Conservation (phyloP, 2,113 vertebrate species). For the Pterophyllum scalare region DNA sequence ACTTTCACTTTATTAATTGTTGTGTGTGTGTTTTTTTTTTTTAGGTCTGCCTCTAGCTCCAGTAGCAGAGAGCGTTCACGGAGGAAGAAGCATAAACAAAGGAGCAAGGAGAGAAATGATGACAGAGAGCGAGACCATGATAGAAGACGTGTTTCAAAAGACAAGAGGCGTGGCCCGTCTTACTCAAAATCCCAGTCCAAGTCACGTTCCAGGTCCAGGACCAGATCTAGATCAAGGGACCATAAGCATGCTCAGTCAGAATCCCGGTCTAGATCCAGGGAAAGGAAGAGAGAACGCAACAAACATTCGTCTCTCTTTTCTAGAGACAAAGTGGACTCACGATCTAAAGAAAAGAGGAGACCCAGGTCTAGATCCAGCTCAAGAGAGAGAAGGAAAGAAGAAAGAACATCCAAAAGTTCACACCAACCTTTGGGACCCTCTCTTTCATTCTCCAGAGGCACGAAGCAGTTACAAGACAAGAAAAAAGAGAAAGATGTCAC, state of each 20-base stretch:
- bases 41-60: constrained; percentile 75
- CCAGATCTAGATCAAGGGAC: constrained; percentile 63
- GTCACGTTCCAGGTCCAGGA: constrained; percentile 64
- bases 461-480: constrained; percentile 33
- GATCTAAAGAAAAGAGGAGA: constrained; percentile 77
- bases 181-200: constrained; percentile 66
- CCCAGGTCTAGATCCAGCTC: constrained; percentile 77
- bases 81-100: constrained; percentile 70
- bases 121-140: constrained; percentile 63
- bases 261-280: constrained; percentile 75
- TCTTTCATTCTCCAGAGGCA: constrained; percentile 40
- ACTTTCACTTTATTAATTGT: constrained; percentile 14
- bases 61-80: constrained; percentile 83
- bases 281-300: constrained; percentile 78
- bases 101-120: constrained; percentile 76
- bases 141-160: constrained; percentile 60
- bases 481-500: constrained; percentile 44
- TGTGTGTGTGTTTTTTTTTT: neutral
- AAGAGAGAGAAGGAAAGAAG: constrained; percentile 81
- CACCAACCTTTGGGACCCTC: constrained; percentile 38
- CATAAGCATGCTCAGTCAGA: constrained; percentile 70
- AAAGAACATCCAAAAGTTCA: constrained; percentile 47
- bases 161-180: constrained; percentile 76
- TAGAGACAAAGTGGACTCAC: constrained; percentile 65
- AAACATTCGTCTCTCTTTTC: constrained; percentile 57